phyloP scores from a whole-genome alignment of 2,888 invertebrate species.

The Lasiommata megera region DNA sequence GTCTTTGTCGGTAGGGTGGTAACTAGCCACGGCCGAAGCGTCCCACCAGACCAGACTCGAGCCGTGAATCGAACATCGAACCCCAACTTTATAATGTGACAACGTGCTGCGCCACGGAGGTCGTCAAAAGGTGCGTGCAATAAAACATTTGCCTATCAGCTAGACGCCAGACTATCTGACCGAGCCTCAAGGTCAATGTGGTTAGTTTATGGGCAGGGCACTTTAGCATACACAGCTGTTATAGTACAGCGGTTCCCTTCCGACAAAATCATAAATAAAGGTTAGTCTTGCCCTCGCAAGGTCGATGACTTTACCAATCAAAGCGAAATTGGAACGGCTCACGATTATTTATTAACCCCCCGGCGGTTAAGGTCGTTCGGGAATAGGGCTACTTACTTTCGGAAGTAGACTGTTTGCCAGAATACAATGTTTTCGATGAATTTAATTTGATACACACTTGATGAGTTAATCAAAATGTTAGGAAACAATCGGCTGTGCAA shows the following conservation, averaged over 20 bases:
- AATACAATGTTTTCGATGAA: too few relatives aligned
- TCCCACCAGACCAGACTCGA: too few relatives aligned
- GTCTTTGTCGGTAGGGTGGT: too few relatives aligned
- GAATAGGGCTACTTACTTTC: neutral
- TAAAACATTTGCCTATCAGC: neutral
- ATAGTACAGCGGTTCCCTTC: neutral
- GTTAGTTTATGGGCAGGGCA: slow-evolving; percentile 4
- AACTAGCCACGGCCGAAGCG: too few relatives aligned
- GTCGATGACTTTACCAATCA: slow-evolving; percentile 9
- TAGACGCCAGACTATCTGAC: neutral
- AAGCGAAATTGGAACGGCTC: slow-evolving; percentile 3
- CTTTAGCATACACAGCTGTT: neutral
- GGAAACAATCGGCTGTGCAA: too few relatives aligned
- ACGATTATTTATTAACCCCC: slow-evolving; percentile 21
- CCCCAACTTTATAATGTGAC: too few relatives aligned
- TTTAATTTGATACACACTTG: too few relatives aligned
- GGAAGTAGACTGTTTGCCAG: neutral
- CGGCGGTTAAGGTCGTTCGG: slow-evolving; percentile 14
- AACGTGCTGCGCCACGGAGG: neutral
- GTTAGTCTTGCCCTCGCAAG: slow-evolving; percentile 8
- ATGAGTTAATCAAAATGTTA: too few relatives aligned
- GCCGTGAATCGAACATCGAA: too few relatives aligned
- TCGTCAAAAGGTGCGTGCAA: neutral
- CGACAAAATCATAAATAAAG: neutral
- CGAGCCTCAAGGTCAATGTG: neutral